Conservation (phyloP, 2,888 invertebrate genomes). For the Drosophila setosimentum region DNA sequence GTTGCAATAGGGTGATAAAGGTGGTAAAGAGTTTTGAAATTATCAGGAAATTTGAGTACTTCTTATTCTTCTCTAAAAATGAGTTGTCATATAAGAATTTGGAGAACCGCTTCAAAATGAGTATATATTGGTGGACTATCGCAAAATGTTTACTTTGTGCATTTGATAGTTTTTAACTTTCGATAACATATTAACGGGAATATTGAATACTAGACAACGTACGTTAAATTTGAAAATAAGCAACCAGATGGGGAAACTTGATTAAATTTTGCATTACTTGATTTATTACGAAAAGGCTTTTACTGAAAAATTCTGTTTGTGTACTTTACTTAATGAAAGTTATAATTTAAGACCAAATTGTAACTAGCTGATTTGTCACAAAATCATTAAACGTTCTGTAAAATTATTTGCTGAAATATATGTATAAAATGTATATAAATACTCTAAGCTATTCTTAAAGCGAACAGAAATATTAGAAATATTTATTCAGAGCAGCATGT, state of each 20-base stretch:
- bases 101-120: background rate
- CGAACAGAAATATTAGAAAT: conserved; percentile 22
- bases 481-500: conserved; percentile 34
- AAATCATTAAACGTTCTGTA: background rate
- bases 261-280: background rate
- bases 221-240: background rate
- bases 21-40: background rate
- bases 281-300: background rate
- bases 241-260: background rate
- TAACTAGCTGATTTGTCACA: background rate
- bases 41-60: background rate
- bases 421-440: background rate
- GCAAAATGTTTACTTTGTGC: background rate
- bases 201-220: background rate
- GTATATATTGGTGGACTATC: background rate
- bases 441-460: background rate
- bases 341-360: background rate
- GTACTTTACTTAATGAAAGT: background rate
- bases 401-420: background rate
- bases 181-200: background rate
- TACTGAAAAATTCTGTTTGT: background rate
- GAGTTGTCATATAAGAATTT: background rate
- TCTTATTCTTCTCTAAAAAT: background rate
- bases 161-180: background rate
- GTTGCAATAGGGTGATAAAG: background rate